These are phyloP conservation scores for Reinhardtius hippoglossoides DNA, from an alignment of 2,113 vertebrate genomes.

Conservation along the genomic window DNA sequence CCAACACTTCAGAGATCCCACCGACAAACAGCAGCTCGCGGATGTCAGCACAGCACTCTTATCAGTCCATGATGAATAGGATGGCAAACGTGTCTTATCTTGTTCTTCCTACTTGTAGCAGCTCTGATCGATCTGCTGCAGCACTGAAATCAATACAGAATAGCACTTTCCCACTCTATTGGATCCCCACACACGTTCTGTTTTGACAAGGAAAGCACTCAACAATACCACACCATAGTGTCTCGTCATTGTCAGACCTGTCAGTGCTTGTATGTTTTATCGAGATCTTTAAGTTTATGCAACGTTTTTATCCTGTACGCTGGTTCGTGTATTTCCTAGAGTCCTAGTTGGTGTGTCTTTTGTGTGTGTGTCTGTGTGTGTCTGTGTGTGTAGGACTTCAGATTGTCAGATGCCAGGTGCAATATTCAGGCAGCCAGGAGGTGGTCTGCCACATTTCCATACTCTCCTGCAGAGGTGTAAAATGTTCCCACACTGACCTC, in stretches of 20 bases:
- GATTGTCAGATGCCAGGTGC: slow-evolving; percentile 78
- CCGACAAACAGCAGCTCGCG: slow-evolving; percentile 60
- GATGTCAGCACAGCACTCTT: slow-evolving; percentile 77
- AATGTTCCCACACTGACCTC: slow-evolving; percentile 85
- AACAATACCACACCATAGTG: slow-evolving; percentile 50
- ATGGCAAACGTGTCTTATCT: slow-evolving; percentile 78
- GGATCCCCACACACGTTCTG: slow-evolving; percentile 65
- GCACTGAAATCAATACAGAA: slow-evolving; percentile 76
- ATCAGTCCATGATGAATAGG: slow-evolving; percentile 77
- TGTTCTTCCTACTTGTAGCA: slow-evolving; percentile 72
- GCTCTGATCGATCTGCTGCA: slow-evolving; percentile 73
- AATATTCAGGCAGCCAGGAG: slow-evolving; percentile 59
- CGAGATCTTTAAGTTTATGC: slow-evolving; percentile 22
- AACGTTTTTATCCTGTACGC: slow-evolving; percentile 24
- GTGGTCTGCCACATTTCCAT: slow-evolving; percentile 76
- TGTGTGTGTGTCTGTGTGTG: slow-evolving; percentile 33
- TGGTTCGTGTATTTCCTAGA: slow-evolving; percentile 34
- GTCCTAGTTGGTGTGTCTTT: not conserved
- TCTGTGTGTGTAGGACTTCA: slow-evolving; percentile 1
- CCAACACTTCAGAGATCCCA: slow-evolving; percentile 65
- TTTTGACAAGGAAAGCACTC: slow-evolving; percentile 68
- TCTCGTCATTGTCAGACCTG: slow-evolving; percentile 57
- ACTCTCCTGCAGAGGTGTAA: slow-evolving; percentile 82
- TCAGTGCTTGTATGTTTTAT: slow-evolving; percentile 28
- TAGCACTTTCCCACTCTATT: slow-evolving; percentile 78